Evolutionary conservation across 2,113 vertebrate genomes (phyloP).

Genomic region (Colossoma macropomum): DNA sequence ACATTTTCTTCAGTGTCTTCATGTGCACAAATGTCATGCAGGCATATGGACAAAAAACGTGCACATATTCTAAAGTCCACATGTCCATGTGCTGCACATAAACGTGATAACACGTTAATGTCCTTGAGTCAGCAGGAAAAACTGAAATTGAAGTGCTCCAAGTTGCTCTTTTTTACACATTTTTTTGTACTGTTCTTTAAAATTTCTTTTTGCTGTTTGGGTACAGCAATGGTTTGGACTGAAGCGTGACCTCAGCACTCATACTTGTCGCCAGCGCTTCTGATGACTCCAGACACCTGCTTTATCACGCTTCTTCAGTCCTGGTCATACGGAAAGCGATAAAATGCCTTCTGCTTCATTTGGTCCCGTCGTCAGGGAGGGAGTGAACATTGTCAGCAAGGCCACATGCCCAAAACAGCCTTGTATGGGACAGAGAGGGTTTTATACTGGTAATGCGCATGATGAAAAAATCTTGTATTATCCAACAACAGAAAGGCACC

Average conservation of each 20-base stretch:
- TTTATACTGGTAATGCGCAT: not conserved
- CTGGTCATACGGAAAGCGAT: conserved; percentile 64
- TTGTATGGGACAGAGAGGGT: not conserved
- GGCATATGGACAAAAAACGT: no score
- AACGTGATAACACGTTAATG: accelerated
- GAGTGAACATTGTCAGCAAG: conserved; percentile 19
- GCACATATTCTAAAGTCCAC: no score
- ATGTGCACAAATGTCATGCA: no score
- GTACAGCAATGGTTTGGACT: conserved; percentile 1
- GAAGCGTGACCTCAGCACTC: conserved; percentile 54
- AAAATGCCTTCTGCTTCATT: conserved; percentile 71
- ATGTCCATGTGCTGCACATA: no score
- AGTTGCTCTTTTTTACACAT: no score
- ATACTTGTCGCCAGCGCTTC: conserved; percentile 69
- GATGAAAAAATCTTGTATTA: no score
- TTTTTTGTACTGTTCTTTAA: not conserved
- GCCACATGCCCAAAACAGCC: conserved; percentile 6
- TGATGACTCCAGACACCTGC: conserved; percentile 72
- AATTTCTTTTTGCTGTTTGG: not conserved
- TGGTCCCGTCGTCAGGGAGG: conserved; percentile 14
- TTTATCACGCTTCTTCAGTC: conserved; percentile 66
- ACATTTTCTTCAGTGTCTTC: no score
- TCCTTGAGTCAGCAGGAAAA: not conserved
- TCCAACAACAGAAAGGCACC: no score
- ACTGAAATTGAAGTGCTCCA: not conserved